Conservation (phyloP, 2,888 invertebrate genomes). For the Empis livida region DNA sequence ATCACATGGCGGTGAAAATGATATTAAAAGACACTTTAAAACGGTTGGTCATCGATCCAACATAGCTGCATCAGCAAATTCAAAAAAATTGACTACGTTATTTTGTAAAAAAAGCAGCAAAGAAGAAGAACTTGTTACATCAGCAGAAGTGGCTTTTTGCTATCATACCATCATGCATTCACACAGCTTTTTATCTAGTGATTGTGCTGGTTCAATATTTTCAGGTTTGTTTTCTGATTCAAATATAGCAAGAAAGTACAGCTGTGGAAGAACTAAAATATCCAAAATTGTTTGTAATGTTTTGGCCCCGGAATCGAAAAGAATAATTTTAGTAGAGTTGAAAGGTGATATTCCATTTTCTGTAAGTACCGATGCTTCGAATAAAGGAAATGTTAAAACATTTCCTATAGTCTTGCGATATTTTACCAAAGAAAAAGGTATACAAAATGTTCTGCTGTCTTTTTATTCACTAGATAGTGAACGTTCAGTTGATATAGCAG, state of each 20-base stretch:
- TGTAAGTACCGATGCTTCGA: not conserved
- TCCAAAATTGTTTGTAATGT: not conserved
- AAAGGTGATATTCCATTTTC: not conserved
- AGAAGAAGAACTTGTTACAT: not conserved
- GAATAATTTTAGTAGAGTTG: not conserved
- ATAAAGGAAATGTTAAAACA: slow-evolving; percentile 1
- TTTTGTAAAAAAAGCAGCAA: not conserved
- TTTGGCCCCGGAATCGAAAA: not conserved
- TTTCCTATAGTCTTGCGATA: not conserved
- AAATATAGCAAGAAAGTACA: not conserved
- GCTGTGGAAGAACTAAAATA: not conserved
- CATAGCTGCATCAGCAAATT: not conserved
- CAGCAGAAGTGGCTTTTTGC: not conserved
- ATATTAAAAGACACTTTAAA: not conserved
- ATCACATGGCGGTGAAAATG: not conserved
- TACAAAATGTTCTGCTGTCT: not conserved
- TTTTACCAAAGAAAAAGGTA: slow-evolving; percentile 3
- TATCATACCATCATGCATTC: not conserved
- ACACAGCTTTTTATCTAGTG: not conserved
- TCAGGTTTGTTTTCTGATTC: not conserved
- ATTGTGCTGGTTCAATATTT: not conserved
- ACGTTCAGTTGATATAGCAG: not conserved
- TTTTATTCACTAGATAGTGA: not conserved
- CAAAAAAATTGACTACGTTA: not conserved
- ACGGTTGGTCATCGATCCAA: not conserved